Evolutionary conservation across 2,888 invertebrate genomes (phyloP), one percentile per base, ranked within the genome.

Genomic region (Gonocerus acuteangulatus): DNA sequence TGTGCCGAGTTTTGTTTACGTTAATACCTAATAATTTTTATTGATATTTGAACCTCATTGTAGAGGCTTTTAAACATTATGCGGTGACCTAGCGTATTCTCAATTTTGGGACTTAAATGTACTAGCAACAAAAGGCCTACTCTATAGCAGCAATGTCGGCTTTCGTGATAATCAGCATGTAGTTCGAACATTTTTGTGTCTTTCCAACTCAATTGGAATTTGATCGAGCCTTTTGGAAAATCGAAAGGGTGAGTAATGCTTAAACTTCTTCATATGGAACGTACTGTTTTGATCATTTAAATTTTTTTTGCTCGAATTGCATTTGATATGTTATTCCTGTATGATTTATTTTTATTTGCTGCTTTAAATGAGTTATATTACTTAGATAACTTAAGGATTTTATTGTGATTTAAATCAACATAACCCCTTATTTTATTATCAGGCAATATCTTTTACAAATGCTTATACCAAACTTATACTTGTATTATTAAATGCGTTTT

Each of bases 101-200:
- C 22, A 13, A 56, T n/a, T 22, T 56, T 21, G n/a, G 27, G 21
- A 56, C 56, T 36, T 59, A 34, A 42, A 44, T 48, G 51, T 44
- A 62, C 62, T 58, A 51, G 34, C 62, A 59, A 59, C 58, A 52
- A 59, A 62, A 62, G 62, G 59, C 58, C 23, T 54, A 54, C 56
- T 56, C 51, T 47, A 36, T 23, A 27, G 36, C 58, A 49, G 60
- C 60, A 57, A 63, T 63, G 63, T 63, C 63, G 63, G 63, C 63
- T 47, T 60, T 60, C 16, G 48, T 57, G 60, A 47, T 54, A 52
- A 48, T 48, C 48, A 63, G 57, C 49, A 56, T 56, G 56, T 56
- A 56, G 56, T 56, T 56, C 45, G 11, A 19, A 23, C 15, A 45
- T 16, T 45, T 13, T 27, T 23, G 23, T 39, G 15, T 27, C 27